Conservation (phyloP, 2,888 invertebrate genomes). For the Hoplodrina ambigua region DNA sequence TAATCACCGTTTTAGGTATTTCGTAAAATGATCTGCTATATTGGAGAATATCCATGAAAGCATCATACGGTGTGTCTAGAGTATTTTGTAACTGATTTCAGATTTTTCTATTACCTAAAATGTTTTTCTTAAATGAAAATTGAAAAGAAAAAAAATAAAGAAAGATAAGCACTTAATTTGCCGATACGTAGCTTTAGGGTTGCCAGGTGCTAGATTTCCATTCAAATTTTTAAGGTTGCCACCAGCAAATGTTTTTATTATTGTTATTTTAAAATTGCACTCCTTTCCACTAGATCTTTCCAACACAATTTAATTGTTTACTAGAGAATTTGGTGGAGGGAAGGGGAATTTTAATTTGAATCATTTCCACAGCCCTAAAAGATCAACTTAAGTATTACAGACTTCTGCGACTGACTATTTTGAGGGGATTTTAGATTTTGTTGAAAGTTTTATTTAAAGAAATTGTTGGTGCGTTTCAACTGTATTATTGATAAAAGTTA, state of each 20-base stretch:
- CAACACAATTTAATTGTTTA: too few relatives aligned
- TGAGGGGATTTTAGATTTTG: not conserved
- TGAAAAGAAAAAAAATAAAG: not conserved
- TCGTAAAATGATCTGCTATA: not conserved
- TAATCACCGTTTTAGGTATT: not conserved
- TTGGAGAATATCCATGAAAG: not conserved
- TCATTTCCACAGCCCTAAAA: not conserved
- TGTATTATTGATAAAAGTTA: not conserved
- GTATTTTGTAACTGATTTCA: slow-evolving; percentile 18
- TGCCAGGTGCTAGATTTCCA: slow-evolving; percentile 20
- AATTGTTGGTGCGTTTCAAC: not conserved
- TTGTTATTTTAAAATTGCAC: too few relatives aligned
- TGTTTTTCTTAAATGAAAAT: not conserved
- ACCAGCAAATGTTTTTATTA: not conserved
- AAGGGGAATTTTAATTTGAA: too few relatives aligned
- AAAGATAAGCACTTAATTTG: not conserved
- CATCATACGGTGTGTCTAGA: not conserved
- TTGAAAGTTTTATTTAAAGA: not conserved
- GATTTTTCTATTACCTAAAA: not conserved
- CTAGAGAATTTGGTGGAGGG: too few relatives aligned
- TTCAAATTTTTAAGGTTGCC: not conserved
- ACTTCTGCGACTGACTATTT: slow-evolving; percentile 13
- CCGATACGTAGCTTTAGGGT: slow-evolving; percentile 1
- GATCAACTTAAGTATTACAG: slow-evolving; percentile 36
- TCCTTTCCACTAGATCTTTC: too few relatives aligned